Conservation (phyloP, 2,113 vertebrate species). For the Muntiacus muntjak region DNA sequence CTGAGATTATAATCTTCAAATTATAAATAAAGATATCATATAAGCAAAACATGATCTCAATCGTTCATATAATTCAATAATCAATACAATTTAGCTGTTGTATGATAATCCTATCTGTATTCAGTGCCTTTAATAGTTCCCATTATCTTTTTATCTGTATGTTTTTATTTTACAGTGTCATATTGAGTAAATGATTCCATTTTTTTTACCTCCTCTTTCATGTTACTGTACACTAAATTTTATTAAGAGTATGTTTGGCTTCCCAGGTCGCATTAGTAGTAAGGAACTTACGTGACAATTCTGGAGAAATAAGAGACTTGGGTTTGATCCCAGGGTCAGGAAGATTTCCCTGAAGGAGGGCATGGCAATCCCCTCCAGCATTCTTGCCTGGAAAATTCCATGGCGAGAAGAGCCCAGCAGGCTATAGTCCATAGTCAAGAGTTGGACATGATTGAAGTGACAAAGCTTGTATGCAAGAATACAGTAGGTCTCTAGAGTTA, state of each 20-base stretch:
- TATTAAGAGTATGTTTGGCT: not conserved
- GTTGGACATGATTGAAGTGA: not conserved
- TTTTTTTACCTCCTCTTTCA: not conserved
- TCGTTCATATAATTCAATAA: not conserved
- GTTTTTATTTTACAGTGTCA: not conserved
- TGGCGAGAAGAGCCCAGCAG: not conserved
- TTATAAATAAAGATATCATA: not conserved
- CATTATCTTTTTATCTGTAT: not conserved
- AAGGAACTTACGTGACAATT: not conserved
- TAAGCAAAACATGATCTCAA: not conserved
- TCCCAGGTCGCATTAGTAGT: not conserved
- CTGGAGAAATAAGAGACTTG: not conserved
- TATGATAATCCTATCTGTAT: not conserved
- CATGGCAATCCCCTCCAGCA: not conserved
- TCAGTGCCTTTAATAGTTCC: not conserved
- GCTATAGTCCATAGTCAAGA: not conserved
- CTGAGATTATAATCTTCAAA: not conserved
- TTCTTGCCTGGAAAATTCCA: not conserved
- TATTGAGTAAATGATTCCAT: not conserved
- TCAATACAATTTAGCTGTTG: not conserved
- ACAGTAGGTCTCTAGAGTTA: not conserved
- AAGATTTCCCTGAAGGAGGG: not conserved
- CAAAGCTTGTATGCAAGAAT: not conserved
- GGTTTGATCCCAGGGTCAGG: not conserved
- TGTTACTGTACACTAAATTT: not conserved